Conservation (phyloP, 1,140 invertebrate species). For the Mya arenaria region DNA sequence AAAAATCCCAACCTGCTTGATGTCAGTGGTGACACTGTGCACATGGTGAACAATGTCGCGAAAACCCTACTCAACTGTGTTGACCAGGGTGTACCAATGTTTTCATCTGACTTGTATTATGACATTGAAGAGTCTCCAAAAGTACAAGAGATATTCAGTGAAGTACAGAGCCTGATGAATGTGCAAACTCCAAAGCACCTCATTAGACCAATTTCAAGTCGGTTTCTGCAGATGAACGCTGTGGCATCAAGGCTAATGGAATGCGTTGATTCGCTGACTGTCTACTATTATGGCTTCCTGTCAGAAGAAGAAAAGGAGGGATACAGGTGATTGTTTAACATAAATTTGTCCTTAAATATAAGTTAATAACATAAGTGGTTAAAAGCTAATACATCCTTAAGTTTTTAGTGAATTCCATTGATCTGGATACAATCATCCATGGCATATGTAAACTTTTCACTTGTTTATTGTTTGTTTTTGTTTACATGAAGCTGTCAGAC, state of each 20-base stretch:
- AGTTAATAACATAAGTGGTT: too few species aligned
- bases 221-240: too few species aligned
- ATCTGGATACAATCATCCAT: too few species aligned
- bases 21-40: constrained; percentile 41
- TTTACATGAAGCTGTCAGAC: too few species aligned
- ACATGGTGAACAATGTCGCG: constrained; percentile 30
- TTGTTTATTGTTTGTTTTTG: too few species aligned
- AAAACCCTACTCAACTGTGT: constrained; percentile 10
- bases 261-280: neutral
- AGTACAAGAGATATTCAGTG: neutral
- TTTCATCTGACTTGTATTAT: constrained; percentile 15
- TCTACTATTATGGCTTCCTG: neutral
- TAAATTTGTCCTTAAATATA: too few species aligned
- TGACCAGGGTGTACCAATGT: neutral
- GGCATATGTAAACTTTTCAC: too few species aligned
- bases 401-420: too few species aligned
- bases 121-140: constrained; percentile 33
- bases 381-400: too few species aligned
- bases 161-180: constrained; percentile 16
- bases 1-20: constrained; percentile 31
- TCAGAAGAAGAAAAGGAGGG: neutral
- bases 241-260: neutral
- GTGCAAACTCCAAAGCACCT: constrained; percentile 2
- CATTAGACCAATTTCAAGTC: constrained; percentile 8
- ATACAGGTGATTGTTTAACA: constrained; percentile 15